Evolutionary conservation across 2,888 invertebrate species (phyloP), one percentile per base, ranked within the genome.

Genomic region (Amphipoea oculea): DNA sequence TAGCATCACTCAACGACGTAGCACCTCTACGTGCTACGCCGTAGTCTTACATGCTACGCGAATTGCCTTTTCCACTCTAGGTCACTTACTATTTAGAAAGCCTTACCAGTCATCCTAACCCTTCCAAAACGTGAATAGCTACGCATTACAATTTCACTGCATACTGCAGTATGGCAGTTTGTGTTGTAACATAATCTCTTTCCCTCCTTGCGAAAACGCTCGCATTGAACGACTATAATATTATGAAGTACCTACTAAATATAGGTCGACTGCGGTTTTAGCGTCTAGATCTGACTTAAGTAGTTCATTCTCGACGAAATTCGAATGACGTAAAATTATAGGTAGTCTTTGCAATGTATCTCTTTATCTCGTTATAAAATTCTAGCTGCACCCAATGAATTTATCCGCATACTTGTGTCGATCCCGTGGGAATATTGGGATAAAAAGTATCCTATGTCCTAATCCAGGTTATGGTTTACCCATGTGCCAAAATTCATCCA

Each of bases 21-120:
- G 81, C 84, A 83, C 23, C 2, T 29, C 23, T 54, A 23, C 60
- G 60, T 14, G 63, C 71, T 72, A 84, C 79, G 79, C 51, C 79
- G 84, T 84, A 81, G 51, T 45, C 14, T 12, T 42, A 11, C 36
- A 36, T 20, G 5, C 45, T 62, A 76, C 36, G 51, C 0, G n/a
- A 14, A 23, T 51, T 62, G 11, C 12, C 5, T 4, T 29, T 66
- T 40, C 7, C 29, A 23, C 23, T 23, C 1, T 29, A 2, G 20
- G 9, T 42, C 29, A 20, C 23, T 36, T 54, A 9, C 14, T 51
- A 51, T 23, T 36, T 9, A 51, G 23, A 54, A 36, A 51, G 23
- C 20, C 11, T 29, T 48, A 48, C 45, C 20, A 29, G 11, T 20
- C 11, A 9, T 23, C 23, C 36, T 36, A 51, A 69, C 0, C 20